Base-by-base conservation (phyloP, 1,140 invertebrate species). In the Musca domestica region DNA sequence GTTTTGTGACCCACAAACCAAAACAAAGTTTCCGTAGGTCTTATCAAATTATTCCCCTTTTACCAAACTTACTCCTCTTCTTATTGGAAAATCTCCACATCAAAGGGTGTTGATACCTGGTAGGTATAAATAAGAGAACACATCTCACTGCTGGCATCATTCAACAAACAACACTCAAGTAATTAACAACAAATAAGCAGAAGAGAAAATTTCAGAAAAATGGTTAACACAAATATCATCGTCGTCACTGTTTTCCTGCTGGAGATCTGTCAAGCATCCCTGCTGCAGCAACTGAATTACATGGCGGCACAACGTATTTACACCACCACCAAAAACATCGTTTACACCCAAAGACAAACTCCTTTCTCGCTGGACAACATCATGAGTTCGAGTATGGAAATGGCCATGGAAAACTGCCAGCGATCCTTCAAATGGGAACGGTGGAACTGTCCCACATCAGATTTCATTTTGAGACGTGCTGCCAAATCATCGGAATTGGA, bases 361-460 rank as follows among this genome's bases (percentile, higher is more conserved):
- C 71, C 76, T 0, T 63, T 79, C 1, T 76, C 77, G n/a, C 73
- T 77, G 75, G 75, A 79, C 23, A 65, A 70, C 10, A 65, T 79
- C n/a, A 64, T 66, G 46, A 64, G 46, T 34, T 69, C 41, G 6
- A 74, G 77, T 20, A 22, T 80, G 17, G 70, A 83, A 49, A 65
- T 81, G 25, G 85, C 84, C 0, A 73, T 86, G 52, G 73, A 78
- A 61, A 84, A 85, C 66, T 89, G 88, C 69, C 82, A 84, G 68
- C 72, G 82, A 4, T 83, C 84, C 67, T 89, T 89, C 71, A 80
- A 83, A 68, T 87, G 86, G 83, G 84, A 87, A 64, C 75, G 84
- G 34, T 89, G 88, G 88, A 88, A 88, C 70, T 89, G 88, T 71
- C 85, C 87, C 6, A 69, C 58, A 17, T 61, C 3, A 19, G 73